Evolutionary conservation across 1,140 invertebrate species (phyloP).

Genomic region (Muscidifurax raptorellus): DNA sequence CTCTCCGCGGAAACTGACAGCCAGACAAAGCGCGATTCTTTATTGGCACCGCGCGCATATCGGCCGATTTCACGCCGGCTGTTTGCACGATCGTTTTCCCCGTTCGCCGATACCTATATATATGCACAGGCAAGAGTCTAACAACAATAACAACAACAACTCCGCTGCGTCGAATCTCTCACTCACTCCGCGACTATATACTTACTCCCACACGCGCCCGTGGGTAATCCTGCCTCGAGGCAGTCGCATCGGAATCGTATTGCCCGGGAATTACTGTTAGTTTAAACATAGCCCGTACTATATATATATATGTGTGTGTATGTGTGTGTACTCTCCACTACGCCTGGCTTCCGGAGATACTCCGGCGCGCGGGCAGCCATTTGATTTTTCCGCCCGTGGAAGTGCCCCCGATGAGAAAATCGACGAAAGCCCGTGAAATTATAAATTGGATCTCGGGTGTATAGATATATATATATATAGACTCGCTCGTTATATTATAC

Average conservation of each 20-base stretch:
- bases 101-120: background rate
- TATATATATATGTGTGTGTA: no score
- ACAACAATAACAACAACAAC: slow-evolving; percentile 8
- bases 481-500: background rate
- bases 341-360: background rate
- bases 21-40: background rate
- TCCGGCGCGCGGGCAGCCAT: background rate
- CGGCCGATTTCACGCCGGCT: slow-evolving; percentile 54
- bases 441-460: background rate
- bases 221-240: slow-evolving; percentile 48
- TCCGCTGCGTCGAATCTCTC: background rate
- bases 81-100: slow-evolving; percentile 46
- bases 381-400: background rate
- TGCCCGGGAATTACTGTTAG: slow-evolving; percentile 10
- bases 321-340: background rate
- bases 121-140: slow-evolving; percentile 31
- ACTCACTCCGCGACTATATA: background rate
- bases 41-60: slow-evolving; percentile 43
- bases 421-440: slow-evolving; percentile 13
- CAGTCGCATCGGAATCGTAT: slow-evolving; percentile 48
- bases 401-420: background rate
- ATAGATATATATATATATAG: background rate
- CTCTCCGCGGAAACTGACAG: background rate
- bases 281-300: slow-evolving; percentile 8
- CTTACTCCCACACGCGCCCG: slow-evolving; percentile 32